phyloP scores from a whole-genome alignment of 2,888 invertebrate species.

The Lochmaea crataegi region DNA sequence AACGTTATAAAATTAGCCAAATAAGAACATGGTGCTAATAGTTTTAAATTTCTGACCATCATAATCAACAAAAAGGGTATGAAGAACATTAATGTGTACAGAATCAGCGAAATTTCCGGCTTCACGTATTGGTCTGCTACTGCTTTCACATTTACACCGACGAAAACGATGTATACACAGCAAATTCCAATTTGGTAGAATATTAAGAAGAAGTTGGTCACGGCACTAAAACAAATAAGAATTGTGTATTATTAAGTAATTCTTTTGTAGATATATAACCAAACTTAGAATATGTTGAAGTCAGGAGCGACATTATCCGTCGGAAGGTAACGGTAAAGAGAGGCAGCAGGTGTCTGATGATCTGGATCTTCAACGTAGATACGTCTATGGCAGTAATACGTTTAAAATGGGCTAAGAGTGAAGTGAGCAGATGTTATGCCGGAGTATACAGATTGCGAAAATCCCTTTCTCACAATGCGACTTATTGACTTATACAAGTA shows the following conservation, averaged over 20 bases:
- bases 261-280: no score
- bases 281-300: no score
- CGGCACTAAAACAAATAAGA: constrained; percentile 62
- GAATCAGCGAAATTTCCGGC: constrained; percentile 44
- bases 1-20: constrained; percentile 88
- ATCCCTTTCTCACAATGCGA: no score
- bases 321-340: no score
- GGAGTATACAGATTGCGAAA: no score
- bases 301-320: no score
- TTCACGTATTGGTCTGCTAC: constrained; percentile 57
- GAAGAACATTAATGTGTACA: constrained; percentile 61
- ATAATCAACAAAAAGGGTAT: constrained; percentile 81
- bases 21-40: constrained; percentile 89
- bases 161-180: constrained; percentile 78
- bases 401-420: no score
- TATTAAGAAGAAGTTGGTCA: constrained; percentile 78
- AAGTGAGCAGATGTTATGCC: no score
- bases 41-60: constrained; percentile 86
- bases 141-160: constrained; percentile 60
- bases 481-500: no score
- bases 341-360: no score
- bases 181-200: constrained; percentile 91
- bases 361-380: no score
- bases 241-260: background rate
- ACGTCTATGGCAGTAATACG: no score